Evolutionary conservation across 1,140 invertebrate genomes (phyloP), one percentile per base, ranked within the genome.

Genomic region (Bacillus rossius): DNA sequence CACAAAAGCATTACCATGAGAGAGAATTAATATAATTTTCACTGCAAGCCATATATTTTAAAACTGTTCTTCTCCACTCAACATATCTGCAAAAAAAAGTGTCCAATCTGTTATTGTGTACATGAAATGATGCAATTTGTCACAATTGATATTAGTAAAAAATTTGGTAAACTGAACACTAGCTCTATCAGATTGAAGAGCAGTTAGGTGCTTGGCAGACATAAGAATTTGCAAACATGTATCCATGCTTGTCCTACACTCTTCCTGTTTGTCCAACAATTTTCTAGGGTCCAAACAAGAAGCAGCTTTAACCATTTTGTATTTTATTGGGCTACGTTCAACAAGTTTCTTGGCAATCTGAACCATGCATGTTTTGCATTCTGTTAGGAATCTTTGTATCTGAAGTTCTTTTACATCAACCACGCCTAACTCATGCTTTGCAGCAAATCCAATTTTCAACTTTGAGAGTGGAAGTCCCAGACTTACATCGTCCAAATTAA

Each of bases 11-110:
- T 59, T 58, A 3, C 63, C 63, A 41, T 62, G 57, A 13, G 63
- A 64, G 14, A 62, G 23, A 53, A 64, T 49, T 29, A 64, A 51
- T 42, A 57, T 34, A 26, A 59, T 60, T 41, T 57, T 56, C 23
- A 60, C 7, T 14, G 61, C 37, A 22, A 60, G 55, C 54, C 14
- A 55, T 47, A 26, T 55, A 60, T 60, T 29, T 41, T 29, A 2
- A 53, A 8, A 23, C 7, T 41, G 20, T 40, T 57, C n/a, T 29
- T 41, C 20, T 52, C 20, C 8, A 3, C 49, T 3, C 37, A 51
- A 57, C 22, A 57, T 13, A 57, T 13, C n/a, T 45, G 42, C 17
- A 37, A 60, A 34, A 23, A 34, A 42, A n/a, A 41, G 54, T 40
- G 43, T 42, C 17, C 42, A 41, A n/a, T 34, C 42, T 54, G 8